A percentile compares a stretch with the other conserved stretches of the same genome.
These are phyloP conservation scores for Eudorcas thomsonii DNA, from an alignment of 2,113 vertebrate species.

Conservation along the genomic window DNA sequence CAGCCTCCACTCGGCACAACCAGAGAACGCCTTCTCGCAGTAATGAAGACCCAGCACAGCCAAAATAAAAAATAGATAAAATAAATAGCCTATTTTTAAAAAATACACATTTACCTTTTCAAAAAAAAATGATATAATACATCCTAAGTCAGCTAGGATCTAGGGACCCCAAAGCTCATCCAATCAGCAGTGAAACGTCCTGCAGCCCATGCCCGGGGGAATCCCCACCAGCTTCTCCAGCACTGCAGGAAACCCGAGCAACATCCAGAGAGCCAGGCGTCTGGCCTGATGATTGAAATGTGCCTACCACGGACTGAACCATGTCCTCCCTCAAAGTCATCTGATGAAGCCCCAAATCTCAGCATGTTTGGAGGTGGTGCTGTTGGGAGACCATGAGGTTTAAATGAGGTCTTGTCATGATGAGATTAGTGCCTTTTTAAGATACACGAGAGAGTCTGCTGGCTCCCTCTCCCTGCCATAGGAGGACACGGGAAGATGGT, in stretches of 20 bases:
- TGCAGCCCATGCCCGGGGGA: neutral
- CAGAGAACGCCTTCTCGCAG: neutral
- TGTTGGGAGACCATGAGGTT: neutral
- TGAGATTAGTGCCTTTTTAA: neutral
- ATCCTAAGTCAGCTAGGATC: neutral
- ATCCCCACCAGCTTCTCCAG: neutral
- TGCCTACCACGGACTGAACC: neutral
- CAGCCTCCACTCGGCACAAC: fast-evolving
- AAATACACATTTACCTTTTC: neutral
- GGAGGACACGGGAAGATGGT: neutral
- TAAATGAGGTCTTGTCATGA: neutral
- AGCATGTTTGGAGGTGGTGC: neutral
- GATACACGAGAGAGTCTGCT: neutral
- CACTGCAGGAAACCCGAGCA: neutral
- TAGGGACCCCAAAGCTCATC: neutral
- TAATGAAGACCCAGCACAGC: neutral
- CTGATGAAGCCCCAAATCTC: neutral
- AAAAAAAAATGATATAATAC: neutral
- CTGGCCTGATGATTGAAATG: neutral
- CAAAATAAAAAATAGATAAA: neutral
- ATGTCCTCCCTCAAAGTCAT: neutral
- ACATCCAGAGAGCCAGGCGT: neutral
- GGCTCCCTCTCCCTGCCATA: neutral
- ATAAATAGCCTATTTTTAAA: neutral
- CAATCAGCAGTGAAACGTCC: neutral